Conservation (phyloP, 2,888 invertebrate species). For the Trissonchulus sp. region DNA sequence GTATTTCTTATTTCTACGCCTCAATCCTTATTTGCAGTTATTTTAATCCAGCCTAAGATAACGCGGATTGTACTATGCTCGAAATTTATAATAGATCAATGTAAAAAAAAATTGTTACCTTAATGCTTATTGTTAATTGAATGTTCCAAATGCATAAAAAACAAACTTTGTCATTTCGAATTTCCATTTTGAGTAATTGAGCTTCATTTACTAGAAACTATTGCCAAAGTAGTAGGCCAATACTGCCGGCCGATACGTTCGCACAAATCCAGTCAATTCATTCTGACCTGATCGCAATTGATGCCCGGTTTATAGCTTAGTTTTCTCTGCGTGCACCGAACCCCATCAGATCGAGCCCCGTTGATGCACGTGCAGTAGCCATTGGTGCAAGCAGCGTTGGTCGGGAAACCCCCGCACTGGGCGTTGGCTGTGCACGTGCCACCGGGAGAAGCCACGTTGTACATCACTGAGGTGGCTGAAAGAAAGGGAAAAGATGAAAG, state of each 20-base stretch:
- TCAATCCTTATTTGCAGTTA: too few species aligned
- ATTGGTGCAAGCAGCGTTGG: conserved; percentile 14
- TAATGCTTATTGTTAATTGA: too few species aligned
- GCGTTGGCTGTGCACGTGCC: conserved; percentile 15
- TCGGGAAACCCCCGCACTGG: conserved; percentile 26
- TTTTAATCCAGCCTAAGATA: too few species aligned
- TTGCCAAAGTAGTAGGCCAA: too few species aligned
- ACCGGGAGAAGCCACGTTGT: conserved; percentile 14
- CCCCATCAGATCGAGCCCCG: conserved; percentile 25
- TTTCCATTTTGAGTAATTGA: too few species aligned
- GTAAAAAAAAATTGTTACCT: too few species aligned
- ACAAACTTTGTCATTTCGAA: too few species aligned
- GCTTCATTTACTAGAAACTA: too few species aligned
- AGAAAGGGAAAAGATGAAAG: not conserved
- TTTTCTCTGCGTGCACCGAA: conserved; percentile 9
- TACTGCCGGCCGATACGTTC: too few species aligned
- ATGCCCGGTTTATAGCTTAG: conserved; percentile 17
- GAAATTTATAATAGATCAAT: not conserved
- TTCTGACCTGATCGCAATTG: conserved; percentile 20
- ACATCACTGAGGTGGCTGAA: conserved; percentile 10
- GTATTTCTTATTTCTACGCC: too few species aligned
- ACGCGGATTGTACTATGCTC: too few species aligned
- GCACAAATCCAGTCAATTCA: not conserved
- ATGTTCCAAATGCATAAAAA: too few species aligned
- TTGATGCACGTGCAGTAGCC: conserved; percentile 25